phyloP scores from a whole-genome alignment of 2,113 vertebrate genomes.

The Poecile atricapillus region DNA sequence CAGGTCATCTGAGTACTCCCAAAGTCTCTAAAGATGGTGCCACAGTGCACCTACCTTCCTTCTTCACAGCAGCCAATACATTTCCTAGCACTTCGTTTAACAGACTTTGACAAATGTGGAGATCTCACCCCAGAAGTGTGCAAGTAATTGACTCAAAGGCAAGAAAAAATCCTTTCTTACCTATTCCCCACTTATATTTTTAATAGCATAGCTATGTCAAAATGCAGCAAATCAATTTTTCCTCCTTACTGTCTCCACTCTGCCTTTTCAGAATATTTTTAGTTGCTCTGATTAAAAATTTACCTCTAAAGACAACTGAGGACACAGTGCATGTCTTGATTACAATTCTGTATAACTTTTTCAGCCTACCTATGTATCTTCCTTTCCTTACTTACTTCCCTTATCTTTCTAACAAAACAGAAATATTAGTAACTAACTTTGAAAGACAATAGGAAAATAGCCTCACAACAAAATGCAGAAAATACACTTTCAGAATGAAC shows the following conservation, averaged over 20 bases:
- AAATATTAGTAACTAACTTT: background rate
- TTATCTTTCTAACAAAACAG: background rate
- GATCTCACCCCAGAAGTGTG: background rate
- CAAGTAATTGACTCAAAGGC: constrained; percentile 19
- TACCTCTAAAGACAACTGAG: constrained; percentile 39
- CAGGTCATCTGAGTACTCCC: background rate
- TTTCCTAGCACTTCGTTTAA: background rate
- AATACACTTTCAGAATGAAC: background rate
- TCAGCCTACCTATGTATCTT: background rate
- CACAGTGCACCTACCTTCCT: background rate
- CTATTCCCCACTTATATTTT: background rate
- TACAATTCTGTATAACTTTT: constrained; percentile 2
- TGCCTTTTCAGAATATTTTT: constrained; percentile 27
- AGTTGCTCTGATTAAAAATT: constrained; percentile 62
- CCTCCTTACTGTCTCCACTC: background rate
- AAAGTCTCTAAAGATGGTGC: background rate
- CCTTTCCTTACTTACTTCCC: background rate
- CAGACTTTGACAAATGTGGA: background rate
- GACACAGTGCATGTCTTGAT: constrained; percentile 25
- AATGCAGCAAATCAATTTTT: background rate
- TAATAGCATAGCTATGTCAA: background rate
- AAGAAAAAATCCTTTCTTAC: background rate
- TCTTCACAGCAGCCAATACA: background rate
- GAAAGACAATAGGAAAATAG: background rate
- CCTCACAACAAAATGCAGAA: background rate